Conservation (phyloP, 2,113 vertebrate genomes). For the Dascyllus trimaculatus region DNA sequence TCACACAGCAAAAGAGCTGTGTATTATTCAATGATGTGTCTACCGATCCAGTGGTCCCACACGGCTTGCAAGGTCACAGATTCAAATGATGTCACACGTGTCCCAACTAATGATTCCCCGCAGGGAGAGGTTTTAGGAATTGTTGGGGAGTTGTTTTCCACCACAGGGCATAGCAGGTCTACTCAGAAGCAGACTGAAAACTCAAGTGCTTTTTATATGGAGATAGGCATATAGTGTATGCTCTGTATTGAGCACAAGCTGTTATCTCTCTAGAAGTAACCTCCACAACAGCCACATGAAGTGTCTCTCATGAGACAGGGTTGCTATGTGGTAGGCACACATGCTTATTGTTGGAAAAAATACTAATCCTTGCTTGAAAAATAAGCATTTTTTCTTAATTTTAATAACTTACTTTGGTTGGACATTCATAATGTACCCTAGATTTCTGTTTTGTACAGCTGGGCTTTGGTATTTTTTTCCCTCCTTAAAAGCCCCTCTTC, state of each 20-base stretch:
- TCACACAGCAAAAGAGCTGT: constrained; percentile 58
- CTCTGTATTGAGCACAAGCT: constrained; percentile 13
- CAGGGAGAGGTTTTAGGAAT: constrained; percentile 46
- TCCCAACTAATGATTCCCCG: constrained; percentile 62
- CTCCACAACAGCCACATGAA: neutral
- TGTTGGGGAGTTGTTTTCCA: constrained; percentile 43
- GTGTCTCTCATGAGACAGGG: neutral
- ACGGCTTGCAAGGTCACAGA: constrained; percentile 46
- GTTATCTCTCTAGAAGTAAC: neutral
- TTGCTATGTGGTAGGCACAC: neutral
- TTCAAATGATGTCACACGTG: constrained; percentile 66
- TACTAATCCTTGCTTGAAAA: constrained; percentile 1
- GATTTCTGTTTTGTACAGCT: no score
- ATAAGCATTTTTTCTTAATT: neutral
- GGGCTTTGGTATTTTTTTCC: neutral
- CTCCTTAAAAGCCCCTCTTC: neutral
- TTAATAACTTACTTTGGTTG: neutral
- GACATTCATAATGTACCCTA: neutral
- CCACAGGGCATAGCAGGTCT: constrained; percentile 9
- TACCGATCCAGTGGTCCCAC: constrained; percentile 51
- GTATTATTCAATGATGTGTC: constrained; percentile 71
- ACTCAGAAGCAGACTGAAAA: constrained; percentile 1
- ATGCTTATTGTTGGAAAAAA: neutral
- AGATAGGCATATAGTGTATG: neutral
- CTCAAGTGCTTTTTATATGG: constrained; percentile 7